Conservation (phyloP, 2,113 vertebrate genomes). For the Corythoichthys haematopterus region DNA sequence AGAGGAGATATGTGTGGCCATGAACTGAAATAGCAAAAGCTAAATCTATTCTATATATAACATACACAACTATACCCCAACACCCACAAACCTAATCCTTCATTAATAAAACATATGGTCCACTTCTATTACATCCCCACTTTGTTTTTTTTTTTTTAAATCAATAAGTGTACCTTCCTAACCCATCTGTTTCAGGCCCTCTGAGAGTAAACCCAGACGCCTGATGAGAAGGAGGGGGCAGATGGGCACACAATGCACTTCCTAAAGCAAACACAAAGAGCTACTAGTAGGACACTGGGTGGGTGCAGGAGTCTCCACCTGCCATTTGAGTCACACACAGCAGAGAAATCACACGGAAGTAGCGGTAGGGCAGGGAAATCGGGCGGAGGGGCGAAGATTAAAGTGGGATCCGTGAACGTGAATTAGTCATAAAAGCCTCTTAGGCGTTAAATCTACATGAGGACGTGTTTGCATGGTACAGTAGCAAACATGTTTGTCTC, state of each 20-base stretch:
- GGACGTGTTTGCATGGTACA: slow-evolving; percentile 5
- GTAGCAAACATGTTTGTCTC: slow-evolving; percentile 48
- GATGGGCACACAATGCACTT: slow-evolving; percentile 60
- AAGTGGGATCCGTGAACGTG: slow-evolving; percentile 9
- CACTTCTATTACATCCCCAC: slow-evolving; percentile 18
- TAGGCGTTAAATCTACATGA: slow-evolving; percentile 20
- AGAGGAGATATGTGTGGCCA: background rate
- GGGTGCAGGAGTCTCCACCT: slow-evolving; percentile 37
- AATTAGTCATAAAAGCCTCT: slow-evolving; percentile 26
- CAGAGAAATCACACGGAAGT: background rate
- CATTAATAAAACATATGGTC: slow-evolving; percentile 6
- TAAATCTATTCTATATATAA: slow-evolving; percentile 30
- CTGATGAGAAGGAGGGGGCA: slow-evolving; percentile 41
- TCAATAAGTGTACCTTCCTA: slow-evolving; percentile 4
- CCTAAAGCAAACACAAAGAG: slow-evolving; percentile 37
- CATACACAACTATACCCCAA: slow-evolving; percentile 20
- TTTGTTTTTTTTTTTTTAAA: slow-evolving; percentile 6
- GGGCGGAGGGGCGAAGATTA: background rate
- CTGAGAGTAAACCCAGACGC: slow-evolving; percentile 41
- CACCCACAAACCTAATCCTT: slow-evolving; percentile 11
- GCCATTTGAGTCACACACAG: slow-evolving; percentile 10
- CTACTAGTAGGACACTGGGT: slow-evolving; percentile 17
- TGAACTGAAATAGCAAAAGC: slow-evolving; percentile 8
- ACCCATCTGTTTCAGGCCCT: slow-evolving; percentile 52
- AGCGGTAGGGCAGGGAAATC: slow-evolving; percentile 9